Evolutionary conservation across 2,888 invertebrate species (phyloP), one percentile per base, ranked within the genome.

Genomic region (Lasioglossum marginatum): DNA sequence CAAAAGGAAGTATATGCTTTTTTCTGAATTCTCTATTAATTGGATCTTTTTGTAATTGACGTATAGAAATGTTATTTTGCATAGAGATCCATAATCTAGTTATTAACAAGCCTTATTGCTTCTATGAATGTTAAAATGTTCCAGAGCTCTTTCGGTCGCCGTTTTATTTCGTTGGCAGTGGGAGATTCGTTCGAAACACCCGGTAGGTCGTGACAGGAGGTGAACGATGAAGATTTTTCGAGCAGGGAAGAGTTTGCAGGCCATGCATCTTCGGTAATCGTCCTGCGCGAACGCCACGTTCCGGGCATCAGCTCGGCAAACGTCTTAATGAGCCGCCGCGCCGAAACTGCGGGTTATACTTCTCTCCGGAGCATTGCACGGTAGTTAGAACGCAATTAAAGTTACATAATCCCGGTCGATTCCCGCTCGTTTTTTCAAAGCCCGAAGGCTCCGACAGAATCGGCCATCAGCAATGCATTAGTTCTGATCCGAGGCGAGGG

Each of bases 321-420:
- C 77, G 80, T 88, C 89, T 88, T 89, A 88, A 90, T 89, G 91
- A 82, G 77, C 37, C 81, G 76, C 63, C 60, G 66, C 1, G 45
- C 72, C 82, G 66, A 90, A 90, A 90, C 77, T 75, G 83, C 81
- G 72, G 83, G 73, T 76, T 80, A 75, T 63, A 81, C 23, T 66
- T 68, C 77, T 16, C 37, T 19, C 34, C 16, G 66, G 71, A 60
- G 75, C 86, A 88, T 90, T 87, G 91, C 91, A 90, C 91, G 91
- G 90, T 91, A 90, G 91, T 90, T 90, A 89, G 91, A 91, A 91
- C 43, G 91, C 88, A 88, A 91, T 90, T 90, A 91, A 89, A 89
- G 82, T 91, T 91, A 87, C 88, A 87, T 90, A 89, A 91, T 89
- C 78, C 48, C 60, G 31, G 85, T 8, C 34, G 66, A 79, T 63